These are phyloP conservation scores for Tapirus indicus DNA, from an alignment of 2,797 vertebrate genomes.

Conservation along the genomic window DNA sequence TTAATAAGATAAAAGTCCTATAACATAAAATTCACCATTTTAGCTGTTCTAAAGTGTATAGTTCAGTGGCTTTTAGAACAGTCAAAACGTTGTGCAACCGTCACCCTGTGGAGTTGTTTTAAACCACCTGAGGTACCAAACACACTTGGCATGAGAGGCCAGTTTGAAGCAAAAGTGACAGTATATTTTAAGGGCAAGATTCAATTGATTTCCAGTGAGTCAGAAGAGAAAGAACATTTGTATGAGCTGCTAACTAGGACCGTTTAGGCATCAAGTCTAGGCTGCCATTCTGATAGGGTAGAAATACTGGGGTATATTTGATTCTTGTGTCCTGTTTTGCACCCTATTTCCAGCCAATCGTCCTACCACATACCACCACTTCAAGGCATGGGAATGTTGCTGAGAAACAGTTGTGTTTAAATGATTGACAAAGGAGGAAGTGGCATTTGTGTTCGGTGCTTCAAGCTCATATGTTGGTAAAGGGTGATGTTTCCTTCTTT, in stretches of 20 bases:
- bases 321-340: not conserved
- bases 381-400: not conserved
- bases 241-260: accelerated
- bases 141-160: not conserved
- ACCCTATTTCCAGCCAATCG: not conserved
- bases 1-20: not conserved
- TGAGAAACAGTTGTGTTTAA: not conserved
- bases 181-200: not conserved
- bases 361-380: not conserved
- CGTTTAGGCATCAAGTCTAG: too few species aligned
- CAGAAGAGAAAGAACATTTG: not conserved
- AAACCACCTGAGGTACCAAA: not conserved
- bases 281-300: not conserved
- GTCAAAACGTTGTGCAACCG: not conserved
- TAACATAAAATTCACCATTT: not conserved
- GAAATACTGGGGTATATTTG: not conserved
- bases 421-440: not conserved
- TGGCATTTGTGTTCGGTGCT: not conserved
- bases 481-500: not conserved
- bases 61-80: not conserved
- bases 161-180: not conserved
- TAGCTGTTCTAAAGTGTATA: not conserved
- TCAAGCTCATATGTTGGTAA: not conserved
- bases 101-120: not conserved
- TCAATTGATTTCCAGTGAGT: not conserved